Conservation (phyloP, 2,113 vertebrate species). For the Epinephelus lanceolatus region DNA sequence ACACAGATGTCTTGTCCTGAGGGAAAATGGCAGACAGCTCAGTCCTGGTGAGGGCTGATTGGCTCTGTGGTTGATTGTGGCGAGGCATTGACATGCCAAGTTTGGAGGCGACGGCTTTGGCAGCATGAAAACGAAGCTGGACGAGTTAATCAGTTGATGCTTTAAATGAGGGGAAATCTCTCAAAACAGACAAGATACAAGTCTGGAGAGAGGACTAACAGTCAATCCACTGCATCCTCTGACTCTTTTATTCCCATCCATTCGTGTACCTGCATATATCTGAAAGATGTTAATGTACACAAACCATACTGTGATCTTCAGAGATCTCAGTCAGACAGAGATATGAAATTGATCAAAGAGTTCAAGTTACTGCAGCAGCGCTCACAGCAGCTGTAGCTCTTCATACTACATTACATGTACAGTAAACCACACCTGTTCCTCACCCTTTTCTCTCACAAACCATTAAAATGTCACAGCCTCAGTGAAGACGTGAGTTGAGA, state of each 20-base stretch:
- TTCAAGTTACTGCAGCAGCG: background rate
- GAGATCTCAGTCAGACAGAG: background rate
- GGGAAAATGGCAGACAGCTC: conserved; percentile 35
- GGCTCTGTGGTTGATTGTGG: background rate
- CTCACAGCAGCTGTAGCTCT: background rate
- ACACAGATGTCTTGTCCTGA: conserved; percentile 42
- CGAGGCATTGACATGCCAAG: background rate
- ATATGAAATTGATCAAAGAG: background rate
- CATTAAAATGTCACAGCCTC: background rate
- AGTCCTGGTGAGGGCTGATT: conserved; percentile 1
- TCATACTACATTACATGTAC: no score
- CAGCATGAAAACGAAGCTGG: background rate
- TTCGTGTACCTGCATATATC: no score
- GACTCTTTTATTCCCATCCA: background rate
- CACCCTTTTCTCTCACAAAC: background rate
- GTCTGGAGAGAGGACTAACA: background rate
- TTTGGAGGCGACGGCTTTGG: background rate
- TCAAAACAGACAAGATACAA: background rate
- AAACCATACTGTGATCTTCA: background rate
- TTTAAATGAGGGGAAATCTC: background rate
- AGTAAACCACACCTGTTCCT: no score
- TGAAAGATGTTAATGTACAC: no score
- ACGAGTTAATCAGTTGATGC: background rate
- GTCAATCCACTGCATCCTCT: background rate
- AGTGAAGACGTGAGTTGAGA: no score